Conservation (phyloP, 2,113 vertebrate genomes). For the Leucoraja erinaceus region DNA sequence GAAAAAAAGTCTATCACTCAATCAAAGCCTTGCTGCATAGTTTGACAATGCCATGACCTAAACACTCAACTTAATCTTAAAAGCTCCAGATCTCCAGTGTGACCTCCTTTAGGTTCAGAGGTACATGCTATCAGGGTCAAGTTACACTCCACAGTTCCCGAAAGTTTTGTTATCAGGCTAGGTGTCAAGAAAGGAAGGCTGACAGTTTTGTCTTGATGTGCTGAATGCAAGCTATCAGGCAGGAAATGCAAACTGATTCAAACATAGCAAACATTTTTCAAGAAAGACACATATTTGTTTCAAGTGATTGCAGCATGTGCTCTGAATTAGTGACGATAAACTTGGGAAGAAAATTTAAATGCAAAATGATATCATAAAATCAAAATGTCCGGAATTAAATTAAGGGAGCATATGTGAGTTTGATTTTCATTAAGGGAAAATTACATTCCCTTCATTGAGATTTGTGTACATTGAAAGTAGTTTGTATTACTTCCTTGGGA, state of each 20-base stretch:
- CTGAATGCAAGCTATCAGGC: slow-evolving; percentile 23
- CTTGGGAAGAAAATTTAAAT: background rate
- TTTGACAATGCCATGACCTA: slow-evolving; percentile 45
- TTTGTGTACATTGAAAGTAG: background rate
- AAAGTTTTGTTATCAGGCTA: slow-evolving; percentile 43
- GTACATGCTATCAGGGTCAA: slow-evolving; percentile 43
- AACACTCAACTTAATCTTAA: slow-evolving; percentile 45
- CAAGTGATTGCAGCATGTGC: background rate
- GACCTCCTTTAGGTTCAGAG: slow-evolving; percentile 37
- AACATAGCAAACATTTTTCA: slow-evolving; percentile 23
- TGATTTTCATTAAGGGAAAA: background rate
- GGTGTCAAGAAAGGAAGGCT: slow-evolving; percentile 33
- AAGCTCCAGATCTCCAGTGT: slow-evolving; percentile 39
- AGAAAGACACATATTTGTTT: background rate
- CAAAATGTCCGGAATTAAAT: background rate
- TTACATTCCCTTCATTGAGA: background rate
- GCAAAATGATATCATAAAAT: background rate
- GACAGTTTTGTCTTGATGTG: slow-evolving; percentile 40
- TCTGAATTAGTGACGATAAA: slow-evolving; percentile 9
- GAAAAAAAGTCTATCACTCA: slow-evolving; percentile 58
- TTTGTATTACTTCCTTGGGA: background rate
- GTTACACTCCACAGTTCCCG: slow-evolving; percentile 41
- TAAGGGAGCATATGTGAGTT: no score
- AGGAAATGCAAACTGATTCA: slow-evolving; percentile 40
- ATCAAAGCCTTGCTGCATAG: slow-evolving; percentile 45